Evolutionary conservation across 2,888 invertebrate species (phyloP), one percentile per base, ranked within the genome.

Genomic region (Diaperis boleti): DNA sequence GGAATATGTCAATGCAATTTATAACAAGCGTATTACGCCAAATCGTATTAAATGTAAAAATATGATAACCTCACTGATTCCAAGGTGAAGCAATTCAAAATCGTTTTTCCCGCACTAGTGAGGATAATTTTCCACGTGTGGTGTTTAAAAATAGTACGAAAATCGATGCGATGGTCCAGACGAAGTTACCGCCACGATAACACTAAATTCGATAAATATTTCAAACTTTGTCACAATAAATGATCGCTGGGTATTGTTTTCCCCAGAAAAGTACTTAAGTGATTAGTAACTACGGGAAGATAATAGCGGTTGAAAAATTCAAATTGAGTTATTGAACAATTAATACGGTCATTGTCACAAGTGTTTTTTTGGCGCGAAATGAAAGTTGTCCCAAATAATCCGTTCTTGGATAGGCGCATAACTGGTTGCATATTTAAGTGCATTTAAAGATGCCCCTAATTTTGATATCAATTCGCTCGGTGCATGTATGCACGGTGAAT

Each of bases 291-390:
- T n/a, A 26, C 26, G 6, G n/a, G 6, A 26, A 2, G 26, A 26
- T 26, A 26, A 26, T 8, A 26, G 26, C 6, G 6, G n/a, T 26
- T 26, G n/a, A 26, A 26, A 26, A 3, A 8, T 26, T 26, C 6
- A 6, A 4, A 20, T 20, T 4, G 20, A 4, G 4, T 20, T 20
- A 20, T n/a, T n/a, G 33, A 18, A 49, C 49, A 49, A 49, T 33
- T 37, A 52, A 20, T 22, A 10, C 52, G 52, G 52, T 52, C 52
- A 52, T 37, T 52, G 52, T 37, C 52, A 37, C 35, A 17, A 1
- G n/a, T n/a, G n/a, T 13, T 37, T 37, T 49, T 33, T 33, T 33
- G 26, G 26, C 6, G 8, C n/a, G n/a, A 26, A 26, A 26, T 39
- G 39, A 39, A 39, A 39, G 39, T 39, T 39, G 39, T 15, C 2